These are phyloP conservation scores for Labia minor DNA, from an alignment of 2,888 invertebrate genomes.

Conservation along the genomic window DNA sequence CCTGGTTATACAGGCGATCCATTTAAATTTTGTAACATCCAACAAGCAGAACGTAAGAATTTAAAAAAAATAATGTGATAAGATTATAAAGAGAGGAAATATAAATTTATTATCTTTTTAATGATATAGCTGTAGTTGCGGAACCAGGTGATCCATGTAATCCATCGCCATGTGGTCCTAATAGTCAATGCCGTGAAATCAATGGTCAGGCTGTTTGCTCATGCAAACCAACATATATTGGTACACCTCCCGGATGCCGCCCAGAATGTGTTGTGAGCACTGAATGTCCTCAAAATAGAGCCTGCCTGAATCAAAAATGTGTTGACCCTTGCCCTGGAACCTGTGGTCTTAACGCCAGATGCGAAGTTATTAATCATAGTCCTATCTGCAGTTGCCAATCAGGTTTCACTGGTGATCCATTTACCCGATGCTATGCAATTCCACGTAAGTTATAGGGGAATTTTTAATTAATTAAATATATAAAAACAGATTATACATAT, in stretches of 20 bases:
- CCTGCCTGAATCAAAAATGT: slow-evolving; percentile 61
- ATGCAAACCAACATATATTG: slow-evolving; percentile 51
- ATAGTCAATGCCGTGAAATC: slow-evolving; percentile 49
- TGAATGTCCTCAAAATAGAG: slow-evolving; percentile 59
- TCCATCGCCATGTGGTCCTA: slow-evolving; percentile 54
- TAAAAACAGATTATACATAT: no score
- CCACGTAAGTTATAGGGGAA: slow-evolving; percentile 32
- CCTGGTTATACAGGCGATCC: slow-evolving; percentile 56
- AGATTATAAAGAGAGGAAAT: slow-evolving; percentile 15
- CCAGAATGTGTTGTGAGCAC: slow-evolving; percentile 62
- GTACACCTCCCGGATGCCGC: slow-evolving; percentile 55
- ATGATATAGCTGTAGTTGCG: slow-evolving; percentile 26
- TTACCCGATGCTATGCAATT: slow-evolving; percentile 33
- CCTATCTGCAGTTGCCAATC: slow-evolving; percentile 60
- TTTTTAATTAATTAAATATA: background rate
- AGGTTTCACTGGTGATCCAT: slow-evolving; percentile 56
- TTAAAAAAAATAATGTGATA: slow-evolving; percentile 20
- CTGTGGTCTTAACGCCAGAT: slow-evolving; percentile 58
- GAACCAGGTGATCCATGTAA: slow-evolving; percentile 43
- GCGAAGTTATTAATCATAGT: slow-evolving; percentile 65
- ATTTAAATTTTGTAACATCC: slow-evolving; percentile 47
- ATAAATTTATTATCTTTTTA: no score
- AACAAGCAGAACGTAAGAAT: slow-evolving; percentile 37
- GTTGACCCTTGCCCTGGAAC: slow-evolving; percentile 61
- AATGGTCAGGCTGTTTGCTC: slow-evolving; percentile 59